Evolutionary conservation across 2,797 vertebrate species (phyloP).

Genomic region (Alfaro cultratus): DNA sequence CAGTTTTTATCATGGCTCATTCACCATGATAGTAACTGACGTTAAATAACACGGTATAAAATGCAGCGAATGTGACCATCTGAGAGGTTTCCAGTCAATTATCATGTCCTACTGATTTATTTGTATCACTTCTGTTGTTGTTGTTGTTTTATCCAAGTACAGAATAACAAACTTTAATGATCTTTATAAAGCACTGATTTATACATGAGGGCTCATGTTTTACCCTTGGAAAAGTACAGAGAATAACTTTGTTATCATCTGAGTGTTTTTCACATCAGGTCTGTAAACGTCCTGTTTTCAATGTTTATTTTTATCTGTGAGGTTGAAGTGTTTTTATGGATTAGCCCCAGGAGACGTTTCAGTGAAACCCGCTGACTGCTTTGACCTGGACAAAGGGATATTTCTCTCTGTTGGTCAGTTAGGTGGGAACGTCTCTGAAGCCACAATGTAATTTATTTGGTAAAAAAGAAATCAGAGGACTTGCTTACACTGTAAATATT

Average conservation of each 20-base stretch:
- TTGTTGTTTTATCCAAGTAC: not conserved
- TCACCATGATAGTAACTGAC: not conserved
- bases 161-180: not conserved
- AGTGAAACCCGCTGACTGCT: not conserved
- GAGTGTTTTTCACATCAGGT: not conserved
- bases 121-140: not conserved
- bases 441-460: not conserved
- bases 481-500: not conserved
- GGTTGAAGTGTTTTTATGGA: not conserved
- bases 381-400: not conserved
- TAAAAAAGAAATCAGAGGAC: not conserved
- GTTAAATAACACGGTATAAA: not conserved
- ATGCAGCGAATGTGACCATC: not conserved
- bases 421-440: slow-evolving; percentile 4
- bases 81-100: not conserved
- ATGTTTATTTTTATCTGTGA: not conserved
- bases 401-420: not conserved
- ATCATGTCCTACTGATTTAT: not conserved
- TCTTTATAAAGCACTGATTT: not conserved
- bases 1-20: too few species aligned
- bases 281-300: not conserved
- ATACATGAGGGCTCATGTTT: not conserved
- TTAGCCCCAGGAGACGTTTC: not conserved
- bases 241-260: not conserved
- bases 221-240: not conserved